Conservation (phyloP, 2,888 invertebrate species). For the Vandiemenella viatica region DNA sequence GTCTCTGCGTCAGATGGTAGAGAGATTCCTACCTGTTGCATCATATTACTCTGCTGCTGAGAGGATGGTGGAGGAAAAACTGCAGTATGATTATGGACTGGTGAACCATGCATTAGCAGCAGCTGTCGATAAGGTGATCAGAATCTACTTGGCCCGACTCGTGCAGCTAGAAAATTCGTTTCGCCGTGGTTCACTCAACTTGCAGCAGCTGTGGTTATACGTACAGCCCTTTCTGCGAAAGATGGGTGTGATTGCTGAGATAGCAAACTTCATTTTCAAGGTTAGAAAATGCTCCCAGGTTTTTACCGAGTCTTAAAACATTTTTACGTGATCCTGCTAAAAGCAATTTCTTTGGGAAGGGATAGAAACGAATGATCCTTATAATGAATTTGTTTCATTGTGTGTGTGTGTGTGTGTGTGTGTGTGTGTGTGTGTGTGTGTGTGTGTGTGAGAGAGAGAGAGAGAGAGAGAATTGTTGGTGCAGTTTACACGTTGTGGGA, state of each 20-base stretch:
- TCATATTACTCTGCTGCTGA: conserved; percentile 75
- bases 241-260: conserved; percentile 65
- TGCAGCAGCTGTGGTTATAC: conserved; percentile 83
- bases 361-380: no score
- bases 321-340: no score
- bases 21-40: conserved; percentile 73
- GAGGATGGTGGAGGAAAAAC: conserved; percentile 68
- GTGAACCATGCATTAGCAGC: conserved; percentile 84
- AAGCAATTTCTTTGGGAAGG: no score
- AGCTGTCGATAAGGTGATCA: conserved; percentile 60
- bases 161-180: conserved; percentile 74
- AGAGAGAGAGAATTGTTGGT: no score
- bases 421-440: not conserved
- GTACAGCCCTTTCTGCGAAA: conserved; percentile 74
- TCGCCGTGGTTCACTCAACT: conserved; percentile 50
- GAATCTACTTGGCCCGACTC: conserved; percentile 63
- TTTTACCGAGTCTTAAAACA: no score
- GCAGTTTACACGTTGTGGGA: no score
- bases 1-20: conserved; percentile 59
- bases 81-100: conserved; percentile 68
- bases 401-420: not conserved
- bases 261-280: conserved; percentile 65
- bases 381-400: no score
- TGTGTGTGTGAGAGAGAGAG: no score
- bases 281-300: no score